Conservation (phyloP, 2,888 invertebrate genomes). For the Melolontha melolontha region DNA sequence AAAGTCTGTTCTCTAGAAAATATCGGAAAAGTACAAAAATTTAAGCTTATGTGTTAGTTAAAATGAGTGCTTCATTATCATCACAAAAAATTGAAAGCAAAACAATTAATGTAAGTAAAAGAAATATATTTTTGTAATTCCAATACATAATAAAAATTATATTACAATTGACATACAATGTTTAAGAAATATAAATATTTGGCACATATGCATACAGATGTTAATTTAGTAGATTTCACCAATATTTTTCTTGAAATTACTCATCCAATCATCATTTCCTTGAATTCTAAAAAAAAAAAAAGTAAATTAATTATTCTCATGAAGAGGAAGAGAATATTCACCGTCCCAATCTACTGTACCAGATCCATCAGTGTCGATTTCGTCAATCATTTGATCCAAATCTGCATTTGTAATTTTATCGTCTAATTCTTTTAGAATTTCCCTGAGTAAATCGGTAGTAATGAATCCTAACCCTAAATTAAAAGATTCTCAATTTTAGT, state of each 20-base stretch:
- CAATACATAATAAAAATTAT: too few relatives aligned
- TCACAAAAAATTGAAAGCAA: too few relatives aligned
- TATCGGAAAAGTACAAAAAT: too few relatives aligned
- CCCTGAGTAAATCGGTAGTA: constrained; percentile 85
- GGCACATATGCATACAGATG: too few relatives aligned
- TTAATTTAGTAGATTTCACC: too few relatives aligned
- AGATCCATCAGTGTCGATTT: constrained; percentile 95
- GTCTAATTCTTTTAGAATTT: constrained; percentile 92
- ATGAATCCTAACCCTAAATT: constrained; percentile 85
- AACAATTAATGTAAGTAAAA: too few relatives aligned
- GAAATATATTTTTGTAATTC: too few relatives aligned
- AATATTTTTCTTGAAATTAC: background rate
- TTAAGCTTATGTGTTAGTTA: too few relatives aligned
- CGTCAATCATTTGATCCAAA: constrained; percentile 94
- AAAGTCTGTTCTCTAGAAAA: too few relatives aligned
- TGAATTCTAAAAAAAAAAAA: constrained; percentile 81
- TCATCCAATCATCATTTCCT: constrained; percentile 92
- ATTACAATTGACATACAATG: too few relatives aligned
- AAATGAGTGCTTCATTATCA: too few relatives aligned
- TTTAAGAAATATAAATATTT: too few relatives aligned
- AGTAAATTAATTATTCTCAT: constrained; percentile 8
- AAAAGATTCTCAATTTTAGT: background rate
- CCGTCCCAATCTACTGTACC: constrained; percentile 99
- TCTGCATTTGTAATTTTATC: constrained; percentile 90
- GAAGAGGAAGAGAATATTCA: constrained; percentile 61